Conservation (phyloP, 2,888 invertebrate genomes). For the Ochlodes sylvanus region DNA sequence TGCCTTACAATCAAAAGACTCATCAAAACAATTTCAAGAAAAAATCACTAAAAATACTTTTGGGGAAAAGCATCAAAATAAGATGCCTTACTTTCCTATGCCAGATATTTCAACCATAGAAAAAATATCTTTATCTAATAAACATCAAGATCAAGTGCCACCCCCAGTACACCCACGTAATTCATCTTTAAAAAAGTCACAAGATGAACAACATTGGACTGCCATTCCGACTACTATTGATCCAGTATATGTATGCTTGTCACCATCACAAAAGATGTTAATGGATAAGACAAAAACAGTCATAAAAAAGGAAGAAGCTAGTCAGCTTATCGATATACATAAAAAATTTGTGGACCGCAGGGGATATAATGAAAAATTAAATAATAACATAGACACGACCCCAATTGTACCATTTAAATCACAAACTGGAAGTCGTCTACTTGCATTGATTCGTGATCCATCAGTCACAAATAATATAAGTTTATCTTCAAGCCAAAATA, state of each 20-base stretch:
- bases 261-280: slow-evolving; percentile 88
- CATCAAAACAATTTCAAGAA: slow-evolving; percentile 40
- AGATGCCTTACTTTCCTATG: slow-evolving; percentile 76
- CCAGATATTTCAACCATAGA: slow-evolving; percentile 77
- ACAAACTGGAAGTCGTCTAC: slow-evolving; percentile 84
- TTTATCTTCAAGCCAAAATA: slow-evolving; percentile 51
- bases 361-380: slow-evolving; percentile 79
- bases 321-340: slow-evolving; percentile 88
- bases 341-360: slow-evolving; percentile 88
- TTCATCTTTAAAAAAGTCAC: slow-evolving; percentile 72
- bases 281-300: slow-evolving; percentile 83
- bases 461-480: slow-evolving; percentile 65
- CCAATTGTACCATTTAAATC: slow-evolving; percentile 73
- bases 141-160: slow-evolving; percentile 56
- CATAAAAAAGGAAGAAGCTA: slow-evolving; percentile 81
- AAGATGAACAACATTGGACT: slow-evolving; percentile 78
- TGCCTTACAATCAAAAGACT: slow-evolving; percentile 45
- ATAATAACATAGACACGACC: slow-evolving; percentile 48
- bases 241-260: slow-evolving; percentile 87
- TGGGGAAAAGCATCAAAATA: slow-evolving; percentile 43
- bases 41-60: slow-evolving; percentile 31
- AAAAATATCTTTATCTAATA: slow-evolving; percentile 63
- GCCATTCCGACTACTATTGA: slow-evolving; percentile 86
- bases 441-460: slow-evolving; percentile 86
- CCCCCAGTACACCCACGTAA: slow-evolving; percentile 76